Base-by-base conservation (phyloP, 2,113 vertebrate species). In the Phylloscopus whistleri region DNA sequence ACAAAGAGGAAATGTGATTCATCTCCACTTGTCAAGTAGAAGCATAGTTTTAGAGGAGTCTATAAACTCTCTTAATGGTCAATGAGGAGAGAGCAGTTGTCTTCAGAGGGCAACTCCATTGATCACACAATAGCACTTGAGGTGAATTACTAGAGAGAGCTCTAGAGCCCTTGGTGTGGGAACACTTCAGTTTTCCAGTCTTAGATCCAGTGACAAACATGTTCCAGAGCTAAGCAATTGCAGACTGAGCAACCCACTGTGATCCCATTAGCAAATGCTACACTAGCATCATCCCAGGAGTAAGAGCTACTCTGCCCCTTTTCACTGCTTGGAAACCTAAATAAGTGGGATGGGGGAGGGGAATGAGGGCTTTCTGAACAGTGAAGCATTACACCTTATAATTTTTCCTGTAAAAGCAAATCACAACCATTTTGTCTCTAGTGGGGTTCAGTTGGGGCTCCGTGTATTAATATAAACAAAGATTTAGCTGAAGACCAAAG, bases 291-390 rank as follows among this genome's bases (percentile, higher is more conserved):
- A 41, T 13, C 16, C 13, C n/a, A 77, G 46, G 4, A 20, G 3
- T 19, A 26, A 69, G 30, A 62, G 16, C 6, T 60, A 3, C 17
- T 4, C 19, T 67, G 13, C 3, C 16, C 5, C 2, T 68, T 90
- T 35, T 48, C 35, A 35, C 9, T 6, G 2, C 52, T 82, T 39
- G 23, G 23, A 59, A 81, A 79, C 5, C 13, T 28, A 20, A 70
- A 49, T 30, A 9, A 37, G 16, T 48, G 31, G 19, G 7, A 27
- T 9, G 16, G 16, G 18, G 26, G 46, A 33, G 7, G 11, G 5
- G 2, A 44, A 3, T 1, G 0, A 13, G 12, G 4, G 1, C 6
- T 44, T 90, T 78, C 46, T 72, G 20, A 82, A 13, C 10, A 13
- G 5, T 46, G 22, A 19, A 79, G 35, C 44, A 46, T 73, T n/a